These are phyloP conservation scores for Harpagus bidentatus DNA, from an alignment of 2,113 vertebrate genomes.

Conservation along the genomic window DNA sequence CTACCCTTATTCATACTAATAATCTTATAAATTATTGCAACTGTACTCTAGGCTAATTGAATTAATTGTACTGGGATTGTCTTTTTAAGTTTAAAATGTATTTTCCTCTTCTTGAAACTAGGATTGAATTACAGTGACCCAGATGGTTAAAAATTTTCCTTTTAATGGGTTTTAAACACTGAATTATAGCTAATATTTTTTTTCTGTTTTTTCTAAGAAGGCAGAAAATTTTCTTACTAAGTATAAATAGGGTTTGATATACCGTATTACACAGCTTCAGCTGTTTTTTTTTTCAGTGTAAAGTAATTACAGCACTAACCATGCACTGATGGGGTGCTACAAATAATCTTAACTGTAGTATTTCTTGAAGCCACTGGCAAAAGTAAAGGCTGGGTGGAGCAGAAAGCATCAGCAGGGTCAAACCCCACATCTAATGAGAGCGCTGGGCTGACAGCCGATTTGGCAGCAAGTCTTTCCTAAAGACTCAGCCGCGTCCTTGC, in stretches of 20 bases:
- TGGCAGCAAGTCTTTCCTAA: not conserved
- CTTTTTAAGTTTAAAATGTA: not conserved
- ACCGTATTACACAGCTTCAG: not conserved
- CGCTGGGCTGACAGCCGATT: not conserved
- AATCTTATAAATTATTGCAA: not conserved
- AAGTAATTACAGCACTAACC: not conserved
- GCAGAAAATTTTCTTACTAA: not conserved
- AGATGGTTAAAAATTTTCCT: not conserved
- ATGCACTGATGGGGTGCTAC: not conserved
- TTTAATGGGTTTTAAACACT: not conserved
- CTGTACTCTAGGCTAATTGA: not conserved
- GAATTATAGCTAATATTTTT: not conserved
- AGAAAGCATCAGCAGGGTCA: not conserved
- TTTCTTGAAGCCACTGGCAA: not conserved
- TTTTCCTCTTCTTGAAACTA: not conserved
- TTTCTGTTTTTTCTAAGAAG: not conserved
- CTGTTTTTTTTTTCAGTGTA: not conserved
- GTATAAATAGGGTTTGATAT: not conserved
- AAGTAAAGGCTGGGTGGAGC: not conserved
- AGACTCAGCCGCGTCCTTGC: no score
- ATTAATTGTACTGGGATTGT: not conserved
- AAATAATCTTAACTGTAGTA: not conserved
- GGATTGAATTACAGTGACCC: not conserved
- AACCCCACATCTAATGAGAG: not conserved
- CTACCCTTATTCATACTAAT: not conserved